Conservation (phyloP, 2,797 vertebrate species). For the Eidolon dupreanum region DNA sequence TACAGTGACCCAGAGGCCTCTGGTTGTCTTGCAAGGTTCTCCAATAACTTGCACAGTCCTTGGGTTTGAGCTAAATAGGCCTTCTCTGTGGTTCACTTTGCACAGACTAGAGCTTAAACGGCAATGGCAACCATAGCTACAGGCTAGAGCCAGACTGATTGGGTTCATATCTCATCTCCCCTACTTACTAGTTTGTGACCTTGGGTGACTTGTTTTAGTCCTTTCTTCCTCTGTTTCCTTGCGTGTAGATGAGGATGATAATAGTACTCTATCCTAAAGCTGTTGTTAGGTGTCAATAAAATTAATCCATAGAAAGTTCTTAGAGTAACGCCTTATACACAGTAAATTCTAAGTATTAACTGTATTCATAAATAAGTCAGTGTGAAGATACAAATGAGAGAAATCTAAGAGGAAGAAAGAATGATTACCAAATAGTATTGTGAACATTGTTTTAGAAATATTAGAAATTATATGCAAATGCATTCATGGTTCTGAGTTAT, state of each 20-base stretch:
- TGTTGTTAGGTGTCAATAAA: not conserved
- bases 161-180: not conserved
- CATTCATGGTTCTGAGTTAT: not conserved
- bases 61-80: not conserved
- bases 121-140: not conserved
- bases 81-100: not conserved
- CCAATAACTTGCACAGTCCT: not conserved
- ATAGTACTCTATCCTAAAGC: not conserved
- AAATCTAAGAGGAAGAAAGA: not conserved
- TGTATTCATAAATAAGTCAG: not conserved
- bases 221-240: not conserved
- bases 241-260: not conserved
- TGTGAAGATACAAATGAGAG: not conserved
- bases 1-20: not conserved
- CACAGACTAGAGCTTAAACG: not conserved
- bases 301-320: not conserved
- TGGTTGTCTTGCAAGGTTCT: not conserved
- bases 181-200: not conserved
- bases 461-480: not conserved
- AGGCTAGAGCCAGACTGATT: not conserved
- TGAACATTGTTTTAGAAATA: not conserved
- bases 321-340: not conserved
- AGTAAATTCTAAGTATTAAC: not conserved
- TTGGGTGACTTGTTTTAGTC: not conserved
- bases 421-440: not conserved